A percentile compares a stretch with the other conserved stretches of the same genome.
Evolutionary conservation across 2,888 invertebrate genomes (phyloP).

Genomic region (Ichneumon xanthorius): DNA sequence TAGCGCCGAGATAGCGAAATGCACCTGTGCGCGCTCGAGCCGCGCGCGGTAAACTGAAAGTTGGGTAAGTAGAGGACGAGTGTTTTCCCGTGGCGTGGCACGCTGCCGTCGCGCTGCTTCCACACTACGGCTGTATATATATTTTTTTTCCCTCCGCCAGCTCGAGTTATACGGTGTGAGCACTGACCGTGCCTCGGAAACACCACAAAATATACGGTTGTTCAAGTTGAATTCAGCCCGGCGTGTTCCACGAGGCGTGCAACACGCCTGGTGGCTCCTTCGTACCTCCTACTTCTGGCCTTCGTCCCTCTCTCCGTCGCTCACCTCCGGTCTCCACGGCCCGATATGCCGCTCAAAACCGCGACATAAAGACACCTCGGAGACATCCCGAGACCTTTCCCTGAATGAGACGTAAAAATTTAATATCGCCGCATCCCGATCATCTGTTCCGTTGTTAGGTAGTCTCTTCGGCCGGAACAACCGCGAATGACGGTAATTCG

Average conservation of each 20-base stretch:
- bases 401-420: neutral
- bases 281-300: constrained; percentile 60
- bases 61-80: constrained; percentile 71
- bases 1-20: constrained; percentile 49
- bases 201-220: constrained; percentile 73
- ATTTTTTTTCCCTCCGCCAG: constrained; percentile 39
- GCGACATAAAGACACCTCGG: neutral
- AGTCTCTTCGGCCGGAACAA: neutral
- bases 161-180: constrained; percentile 68
- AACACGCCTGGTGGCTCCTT: constrained; percentile 55
- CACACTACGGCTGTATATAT: constrained; percentile 62
- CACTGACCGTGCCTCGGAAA: constrained; percentile 78
- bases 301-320: constrained; percentile 58
- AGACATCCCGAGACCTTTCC: constrained; percentile 4
- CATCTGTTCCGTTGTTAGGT: neutral
- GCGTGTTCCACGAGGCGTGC: constrained; percentile 76
- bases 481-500: neutral
- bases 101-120: constrained; percentile 61
- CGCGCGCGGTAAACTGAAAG: constrained; percentile 81
- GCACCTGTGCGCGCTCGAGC: constrained; percentile 63
- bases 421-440: neutral
- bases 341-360: constrained; percentile 9
- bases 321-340: constrained; percentile 66
- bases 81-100: constrained; percentile 62
- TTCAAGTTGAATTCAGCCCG: constrained; percentile 78